Conservation (phyloP, 1,140 invertebrate species). For the Homarus americanus region DNA sequence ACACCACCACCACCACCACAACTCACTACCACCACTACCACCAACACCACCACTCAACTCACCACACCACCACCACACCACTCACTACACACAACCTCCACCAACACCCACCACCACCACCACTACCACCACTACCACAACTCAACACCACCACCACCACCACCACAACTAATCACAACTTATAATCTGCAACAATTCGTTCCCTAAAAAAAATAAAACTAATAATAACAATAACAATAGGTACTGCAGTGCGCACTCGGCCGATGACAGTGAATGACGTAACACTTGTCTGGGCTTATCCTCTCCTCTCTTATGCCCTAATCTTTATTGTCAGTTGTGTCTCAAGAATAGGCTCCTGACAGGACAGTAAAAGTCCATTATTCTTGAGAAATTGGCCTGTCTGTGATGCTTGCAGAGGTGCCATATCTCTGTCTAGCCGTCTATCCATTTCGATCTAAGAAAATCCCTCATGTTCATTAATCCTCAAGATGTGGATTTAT, state of each 20-base stretch:
- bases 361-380: slow-evolving; percentile 44
- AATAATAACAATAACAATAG: too few species aligned
- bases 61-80: too few species aligned
- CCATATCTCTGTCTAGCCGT: background rate
- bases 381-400: slow-evolving; percentile 62
- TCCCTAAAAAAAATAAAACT: too few species aligned
- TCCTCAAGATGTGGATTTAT: background rate
- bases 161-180: too few species aligned
- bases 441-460: background rate
- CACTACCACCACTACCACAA: too few species aligned
- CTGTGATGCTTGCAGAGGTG: background rate
- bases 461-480: background rate
- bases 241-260: background rate
- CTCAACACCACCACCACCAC: too few species aligned
- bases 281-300: slow-evolving; percentile 7
- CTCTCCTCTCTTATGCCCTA: slow-evolving; percentile 26
- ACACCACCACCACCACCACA: too few species aligned
- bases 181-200: too few species aligned
- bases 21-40: too few species aligned
- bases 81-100: too few species aligned
- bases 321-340: slow-evolving; percentile 35
- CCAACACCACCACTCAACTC: too few species aligned
- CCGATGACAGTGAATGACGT: background rate
- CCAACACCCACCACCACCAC: too few species aligned
- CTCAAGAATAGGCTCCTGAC: slow-evolving; percentile 35